Base-by-base conservation (phyloP, 53 echinoderm and acorn worm species). In the Luidia sarsii region DNA sequence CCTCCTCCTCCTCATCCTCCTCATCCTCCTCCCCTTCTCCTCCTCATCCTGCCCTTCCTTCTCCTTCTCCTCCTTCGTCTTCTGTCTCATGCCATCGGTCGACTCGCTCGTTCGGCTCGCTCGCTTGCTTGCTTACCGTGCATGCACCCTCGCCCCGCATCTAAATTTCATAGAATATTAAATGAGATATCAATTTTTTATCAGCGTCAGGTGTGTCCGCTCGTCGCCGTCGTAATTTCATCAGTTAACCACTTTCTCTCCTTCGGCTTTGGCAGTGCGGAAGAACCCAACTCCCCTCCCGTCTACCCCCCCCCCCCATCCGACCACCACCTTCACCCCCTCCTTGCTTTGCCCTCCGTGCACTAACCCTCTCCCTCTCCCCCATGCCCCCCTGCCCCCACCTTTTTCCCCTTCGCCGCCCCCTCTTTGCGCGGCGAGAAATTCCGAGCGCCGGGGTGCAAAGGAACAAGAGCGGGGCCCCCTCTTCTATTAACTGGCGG, bases 141-240 rank as follows among this genome's bases (percentile, higher is more conserved):
- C 54, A 16, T 54, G 29, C 72, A 31, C 30, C 62, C 71, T 83
- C 41, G 73, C 71, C 50, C 71, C 85, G 82, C 90, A 90, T 90
- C 94, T 90, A 83, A 82, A 89, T 90, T 90, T 94, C 90, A 94
- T 94, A 85, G 94, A 94, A 94, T 94, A 94, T 94, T 94, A 94
- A 91, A 90, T 88, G 94, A 84, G 94, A 94, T 94, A 94, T 94
- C 85, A 94, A 94, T 85, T 63, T 94, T 94, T 94, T 80, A 94
- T 90, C 85, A 84, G 87, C 55, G 70, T 68, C 71, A 83, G 86
- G 94, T 84, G 84, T 84, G 56, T 50, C 77, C 65, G 79, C 51
- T 80, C 80, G 72, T 70, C 70, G 80, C 89, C 72, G 84, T 43
- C 54, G 94, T 87, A 87, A 90, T 90, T 94, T 90, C 84, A 77